Conservation (phyloP, 2,888 invertebrate genomes). For the Ornithoptera priamus region DNA sequence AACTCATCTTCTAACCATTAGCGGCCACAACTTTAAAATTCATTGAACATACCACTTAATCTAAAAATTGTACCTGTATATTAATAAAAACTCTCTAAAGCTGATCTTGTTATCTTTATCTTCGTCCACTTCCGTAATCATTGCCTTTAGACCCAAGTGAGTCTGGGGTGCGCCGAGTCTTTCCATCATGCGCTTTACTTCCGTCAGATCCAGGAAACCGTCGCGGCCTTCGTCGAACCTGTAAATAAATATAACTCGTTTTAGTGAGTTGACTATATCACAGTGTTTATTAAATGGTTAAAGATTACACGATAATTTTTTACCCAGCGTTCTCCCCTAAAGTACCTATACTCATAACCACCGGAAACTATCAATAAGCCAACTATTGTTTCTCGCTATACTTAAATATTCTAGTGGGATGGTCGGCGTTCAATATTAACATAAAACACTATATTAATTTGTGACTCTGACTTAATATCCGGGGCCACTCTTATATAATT, state of each 20-base stretch:
- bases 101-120: slow-evolving; percentile 92
- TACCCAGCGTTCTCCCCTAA: neutral
- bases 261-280: neutral
- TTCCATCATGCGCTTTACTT: slow-evolving; percentile 98
- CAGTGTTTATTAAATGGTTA: too few relatives aligned
- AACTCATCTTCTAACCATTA: neutral
- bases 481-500: too few relatives aligned
- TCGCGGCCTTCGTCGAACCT: slow-evolving; percentile 95
- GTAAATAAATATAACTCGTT: slow-evolving; percentile 48
- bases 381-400: neutral
- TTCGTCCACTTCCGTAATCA: slow-evolving; percentile 96
- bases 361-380: neutral
- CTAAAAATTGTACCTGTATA: slow-evolving; percentile 78
- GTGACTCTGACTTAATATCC: too few relatives aligned
- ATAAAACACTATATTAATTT: too few relatives aligned
- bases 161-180: slow-evolving; percentile 97
- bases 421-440: too few relatives aligned
- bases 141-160: slow-evolving; percentile 94
- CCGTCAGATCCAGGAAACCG: slow-evolving; percentile 92
- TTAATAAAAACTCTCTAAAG: slow-evolving; percentile 92
- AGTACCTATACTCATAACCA: neutral
- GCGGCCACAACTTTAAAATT: neutral
- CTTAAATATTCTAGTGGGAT: neutral
- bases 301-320: too few relatives aligned
- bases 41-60: neutral